Conservation (phyloP, 1,140 invertebrate genomes). For the Calosoma granatense region DNA sequence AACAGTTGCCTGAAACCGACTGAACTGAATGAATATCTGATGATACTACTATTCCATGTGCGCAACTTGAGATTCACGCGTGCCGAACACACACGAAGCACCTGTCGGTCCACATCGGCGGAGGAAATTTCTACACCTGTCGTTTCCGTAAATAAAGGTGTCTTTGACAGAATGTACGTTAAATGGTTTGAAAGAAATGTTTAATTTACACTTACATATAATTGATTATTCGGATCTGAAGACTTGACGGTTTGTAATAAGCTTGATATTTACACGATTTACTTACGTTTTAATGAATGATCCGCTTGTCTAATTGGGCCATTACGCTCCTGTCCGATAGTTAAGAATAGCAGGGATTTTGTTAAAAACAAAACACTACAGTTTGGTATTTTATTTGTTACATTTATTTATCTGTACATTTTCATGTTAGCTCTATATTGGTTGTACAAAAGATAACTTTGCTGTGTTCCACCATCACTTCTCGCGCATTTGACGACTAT, state of each 20-base stretch:
- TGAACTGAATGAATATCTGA: conserved; percentile 1
- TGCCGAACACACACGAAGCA: not conserved
- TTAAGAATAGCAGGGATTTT: no score
- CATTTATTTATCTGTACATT: conserved; percentile 8
- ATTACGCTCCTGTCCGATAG: no score
- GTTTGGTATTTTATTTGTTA: not conserved
- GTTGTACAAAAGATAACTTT: conserved; percentile 8
- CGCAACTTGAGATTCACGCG: not conserved
- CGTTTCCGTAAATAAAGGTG: not conserved
- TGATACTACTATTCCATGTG: not conserved
- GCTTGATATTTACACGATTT: no score
- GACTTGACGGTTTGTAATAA: no score
- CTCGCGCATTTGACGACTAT: not conserved
- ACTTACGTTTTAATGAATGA: no score
- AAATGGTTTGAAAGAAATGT: no score
- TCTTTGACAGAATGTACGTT: no score
- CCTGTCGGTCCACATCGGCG: not conserved
- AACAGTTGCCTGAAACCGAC: not conserved
- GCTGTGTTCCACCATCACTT: not conserved
- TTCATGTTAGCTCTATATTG: conserved; percentile 1
- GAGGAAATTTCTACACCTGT: not conserved
- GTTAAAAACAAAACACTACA: no score
- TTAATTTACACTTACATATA: no score
- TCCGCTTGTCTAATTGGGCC: no score
- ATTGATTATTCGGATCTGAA: no score